Conservation (phyloP, 2,113 vertebrate species). For the Hiodon tergisus region DNA sequence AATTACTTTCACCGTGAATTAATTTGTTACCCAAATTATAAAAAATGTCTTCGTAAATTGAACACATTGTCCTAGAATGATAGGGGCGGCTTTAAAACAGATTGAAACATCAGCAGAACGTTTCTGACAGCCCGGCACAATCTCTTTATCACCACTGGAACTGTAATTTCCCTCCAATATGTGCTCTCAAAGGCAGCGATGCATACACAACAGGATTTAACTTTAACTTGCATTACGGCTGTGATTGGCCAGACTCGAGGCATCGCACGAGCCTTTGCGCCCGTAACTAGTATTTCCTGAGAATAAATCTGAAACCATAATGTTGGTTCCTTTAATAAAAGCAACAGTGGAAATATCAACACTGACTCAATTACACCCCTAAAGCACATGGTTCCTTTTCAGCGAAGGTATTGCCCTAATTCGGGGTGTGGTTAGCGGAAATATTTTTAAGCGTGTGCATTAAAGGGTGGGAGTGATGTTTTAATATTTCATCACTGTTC, state of each 20-base stretch:
- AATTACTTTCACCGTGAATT: slow-evolving; percentile 24
- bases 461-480: too few relatives aligned
- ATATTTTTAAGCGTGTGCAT: too few relatives aligned
- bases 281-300: background rate
- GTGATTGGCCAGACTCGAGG: background rate
- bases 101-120: background rate
- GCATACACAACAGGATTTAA: background rate
- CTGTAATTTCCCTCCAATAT: background rate
- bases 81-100: background rate
- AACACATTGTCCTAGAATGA: background rate
- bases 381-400: too few relatives aligned
- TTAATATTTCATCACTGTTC: too few relatives aligned
- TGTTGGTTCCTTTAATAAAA: too few relatives aligned
- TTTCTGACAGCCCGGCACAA: background rate
- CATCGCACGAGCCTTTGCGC: background rate
- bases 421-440: too few relatives aligned
- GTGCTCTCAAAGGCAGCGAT: background rate
- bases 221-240: background rate
- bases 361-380: too few relatives aligned
- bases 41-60: slow-evolving; percentile 19
- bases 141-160: background rate
- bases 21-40: slow-evolving; percentile 18
- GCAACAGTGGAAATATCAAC: too few relatives aligned
- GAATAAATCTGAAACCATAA: too few relatives aligned
- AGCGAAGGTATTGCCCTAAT: too few relatives aligned